These are phyloP conservation scores for Pollenia angustigena DNA, from an alignment of 2,888 invertebrate species.

Conservation along the genomic window DNA sequence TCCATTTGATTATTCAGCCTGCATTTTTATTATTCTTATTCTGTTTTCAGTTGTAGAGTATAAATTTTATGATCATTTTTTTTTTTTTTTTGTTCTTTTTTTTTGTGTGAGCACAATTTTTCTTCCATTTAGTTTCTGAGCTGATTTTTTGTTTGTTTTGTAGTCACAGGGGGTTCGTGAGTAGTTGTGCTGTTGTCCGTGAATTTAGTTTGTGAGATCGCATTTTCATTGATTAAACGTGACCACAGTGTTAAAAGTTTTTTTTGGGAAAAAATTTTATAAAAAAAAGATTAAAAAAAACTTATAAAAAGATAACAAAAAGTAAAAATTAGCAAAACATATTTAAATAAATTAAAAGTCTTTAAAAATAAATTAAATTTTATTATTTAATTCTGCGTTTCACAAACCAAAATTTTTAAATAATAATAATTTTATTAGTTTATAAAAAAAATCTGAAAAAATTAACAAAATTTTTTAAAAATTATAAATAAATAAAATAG, in stretches of 20 bases:
- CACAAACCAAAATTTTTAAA: no score
- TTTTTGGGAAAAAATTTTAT: neutral
- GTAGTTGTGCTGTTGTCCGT: conserved; percentile 68
- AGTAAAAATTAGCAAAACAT: no score
- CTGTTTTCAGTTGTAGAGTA: neutral
- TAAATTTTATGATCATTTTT: conserved; percentile 45
- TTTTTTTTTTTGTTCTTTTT: neutral
- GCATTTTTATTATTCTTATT: conserved; percentile 37
- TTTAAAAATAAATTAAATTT: no score
- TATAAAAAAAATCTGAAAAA: no score
- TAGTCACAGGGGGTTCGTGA: conserved; percentile 67
- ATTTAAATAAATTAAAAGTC: no score
- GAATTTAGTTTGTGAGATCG: conserved; percentile 72
- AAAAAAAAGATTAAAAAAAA: neutral
- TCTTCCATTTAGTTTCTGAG: conserved; percentile 19
- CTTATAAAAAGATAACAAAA: no score
- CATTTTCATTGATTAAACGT: conserved; percentile 67
- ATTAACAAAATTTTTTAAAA: no score
- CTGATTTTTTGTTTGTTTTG: conserved; percentile 31
- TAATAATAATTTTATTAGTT: no score
- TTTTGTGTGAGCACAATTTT: conserved; percentile 50
- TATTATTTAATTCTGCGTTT: no score
- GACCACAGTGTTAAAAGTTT: conserved; percentile 21
- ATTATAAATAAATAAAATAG: no score
- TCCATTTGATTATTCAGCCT: conserved; percentile 22